Conservation (phyloP, 2,797 vertebrate genomes). For the Todus mexicanus region DNA sequence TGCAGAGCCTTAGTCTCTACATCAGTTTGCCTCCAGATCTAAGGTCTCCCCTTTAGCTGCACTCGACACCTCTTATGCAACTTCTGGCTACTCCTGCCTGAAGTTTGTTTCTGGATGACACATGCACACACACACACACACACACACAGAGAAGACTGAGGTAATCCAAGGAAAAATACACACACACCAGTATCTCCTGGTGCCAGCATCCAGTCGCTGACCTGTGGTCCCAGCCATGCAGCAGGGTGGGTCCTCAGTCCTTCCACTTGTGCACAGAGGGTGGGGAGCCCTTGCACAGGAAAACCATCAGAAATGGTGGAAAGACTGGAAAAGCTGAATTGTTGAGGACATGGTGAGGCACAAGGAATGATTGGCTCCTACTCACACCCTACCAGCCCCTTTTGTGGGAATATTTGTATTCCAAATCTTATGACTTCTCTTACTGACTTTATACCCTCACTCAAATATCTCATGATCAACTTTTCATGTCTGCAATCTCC, state of each 20-base stretch:
- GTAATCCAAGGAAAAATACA: background rate
- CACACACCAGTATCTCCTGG: background rate
- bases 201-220: background rate
- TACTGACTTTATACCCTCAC: background rate
- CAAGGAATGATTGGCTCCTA: fast-evolving
- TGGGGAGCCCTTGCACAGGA: fast-evolving
- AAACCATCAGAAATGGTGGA: background rate
- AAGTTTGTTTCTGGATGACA: background rate
- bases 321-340: background rate
- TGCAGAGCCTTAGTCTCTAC: background rate
- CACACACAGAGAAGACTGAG: background rate
- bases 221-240: background rate
- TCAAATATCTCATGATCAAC: background rate
- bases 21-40: background rate
- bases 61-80: background rate
- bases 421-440: background rate
- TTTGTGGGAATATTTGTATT: background rate
- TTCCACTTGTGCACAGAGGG: fast-evolving
- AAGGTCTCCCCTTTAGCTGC: background rate
- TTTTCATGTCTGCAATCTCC: background rate
- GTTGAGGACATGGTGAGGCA: too few relatives aligned
- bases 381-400: background rate
- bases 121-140: fast-evolving
- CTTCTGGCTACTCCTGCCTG: background rate
- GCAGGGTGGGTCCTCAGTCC: background rate